Conservation (phyloP, 1,140 invertebrate genomes). For the Diabrotica undecimpunctata region DNA sequence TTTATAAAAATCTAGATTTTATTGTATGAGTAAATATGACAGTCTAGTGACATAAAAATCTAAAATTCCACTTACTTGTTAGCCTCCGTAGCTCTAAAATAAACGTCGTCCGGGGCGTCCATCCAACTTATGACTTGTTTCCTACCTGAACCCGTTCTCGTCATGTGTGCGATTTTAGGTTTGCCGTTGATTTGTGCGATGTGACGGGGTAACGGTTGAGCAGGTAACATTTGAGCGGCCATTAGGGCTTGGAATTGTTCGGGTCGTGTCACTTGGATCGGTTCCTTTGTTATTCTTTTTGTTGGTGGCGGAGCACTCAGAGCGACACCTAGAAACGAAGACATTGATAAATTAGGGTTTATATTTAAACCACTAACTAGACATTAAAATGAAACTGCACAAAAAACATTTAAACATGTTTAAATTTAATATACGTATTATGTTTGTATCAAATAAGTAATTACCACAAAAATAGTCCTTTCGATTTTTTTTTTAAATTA, state of each 20-base stretch:
- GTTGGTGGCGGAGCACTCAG: conserved; percentile 55
- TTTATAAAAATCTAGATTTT: too few relatives aligned
- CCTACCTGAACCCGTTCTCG: conserved; percentile 58
- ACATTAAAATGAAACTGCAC: too few relatives aligned
- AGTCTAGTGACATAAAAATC: too few relatives aligned
- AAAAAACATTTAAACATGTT: too few relatives aligned
- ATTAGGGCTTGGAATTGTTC: conserved; percentile 66
- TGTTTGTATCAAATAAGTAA: too few relatives aligned
- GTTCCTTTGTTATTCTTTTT: conserved; percentile 68
- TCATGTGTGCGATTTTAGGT: conserved; percentile 69
- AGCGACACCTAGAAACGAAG: conserved; percentile 31
- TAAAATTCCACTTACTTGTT: conserved; percentile 71
- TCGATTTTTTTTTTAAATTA: too few relatives aligned
- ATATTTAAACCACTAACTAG: too few relatives aligned
- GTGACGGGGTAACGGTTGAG: conserved; percentile 60
- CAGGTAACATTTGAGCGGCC: conserved; percentile 54
- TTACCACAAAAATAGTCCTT: too few relatives aligned
- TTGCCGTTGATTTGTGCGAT: conserved; percentile 67
- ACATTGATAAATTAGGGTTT: too few relatives aligned
- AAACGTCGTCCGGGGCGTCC: conserved; percentile 96
- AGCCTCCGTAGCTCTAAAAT: conserved; percentile 84
- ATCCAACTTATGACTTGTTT: conserved; percentile 96
- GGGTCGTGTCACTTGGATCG: conserved; percentile 60
- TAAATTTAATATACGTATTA: too few relatives aligned
- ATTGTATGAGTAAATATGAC: too few relatives aligned